Evolutionary conservation across 2,888 invertebrate genomes (phyloP).

Genomic region (Metellina segmentata): DNA sequence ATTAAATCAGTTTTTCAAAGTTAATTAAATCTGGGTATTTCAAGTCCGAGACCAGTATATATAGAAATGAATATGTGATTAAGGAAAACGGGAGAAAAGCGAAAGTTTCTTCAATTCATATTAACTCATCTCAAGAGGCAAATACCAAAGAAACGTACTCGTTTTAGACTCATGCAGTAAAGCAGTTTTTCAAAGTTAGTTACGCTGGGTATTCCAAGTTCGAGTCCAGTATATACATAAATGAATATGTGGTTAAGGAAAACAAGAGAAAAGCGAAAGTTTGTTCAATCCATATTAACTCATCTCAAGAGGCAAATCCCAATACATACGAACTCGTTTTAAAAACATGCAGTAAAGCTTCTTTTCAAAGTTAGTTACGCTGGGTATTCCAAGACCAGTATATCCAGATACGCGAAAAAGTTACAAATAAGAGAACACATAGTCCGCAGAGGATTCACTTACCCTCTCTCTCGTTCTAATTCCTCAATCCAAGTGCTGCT

Average conservation of each 20-base stretch:
- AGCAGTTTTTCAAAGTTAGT: background rate
- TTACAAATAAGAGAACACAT: background rate
- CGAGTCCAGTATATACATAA: no score
- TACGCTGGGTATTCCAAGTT: background rate
- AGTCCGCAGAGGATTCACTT: constrained; percentile 42
- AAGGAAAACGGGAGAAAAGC: no score
- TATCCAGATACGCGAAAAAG: background rate
- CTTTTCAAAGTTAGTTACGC: background rate
- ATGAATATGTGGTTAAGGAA: no score
- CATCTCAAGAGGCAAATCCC: background rate
- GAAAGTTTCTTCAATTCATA: no score
- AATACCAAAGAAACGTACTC: background rate
- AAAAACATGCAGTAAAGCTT: background rate
- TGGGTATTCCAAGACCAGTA: background rate
- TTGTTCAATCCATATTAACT: no score
- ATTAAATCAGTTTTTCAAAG: background rate
- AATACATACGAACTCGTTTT: background rate
- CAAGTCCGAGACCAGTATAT: no score
- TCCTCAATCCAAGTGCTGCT: constrained; percentile 50
- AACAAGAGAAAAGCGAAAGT: no score
- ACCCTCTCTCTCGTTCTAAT: constrained; percentile 48
- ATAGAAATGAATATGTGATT: no score
- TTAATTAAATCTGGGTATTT: background rate
- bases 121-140: background rate
- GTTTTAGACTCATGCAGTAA: no score